phyloP scores from a whole-genome alignment of 2,888 invertebrate genomes.

The Himalopsyche tibetana region DNA sequence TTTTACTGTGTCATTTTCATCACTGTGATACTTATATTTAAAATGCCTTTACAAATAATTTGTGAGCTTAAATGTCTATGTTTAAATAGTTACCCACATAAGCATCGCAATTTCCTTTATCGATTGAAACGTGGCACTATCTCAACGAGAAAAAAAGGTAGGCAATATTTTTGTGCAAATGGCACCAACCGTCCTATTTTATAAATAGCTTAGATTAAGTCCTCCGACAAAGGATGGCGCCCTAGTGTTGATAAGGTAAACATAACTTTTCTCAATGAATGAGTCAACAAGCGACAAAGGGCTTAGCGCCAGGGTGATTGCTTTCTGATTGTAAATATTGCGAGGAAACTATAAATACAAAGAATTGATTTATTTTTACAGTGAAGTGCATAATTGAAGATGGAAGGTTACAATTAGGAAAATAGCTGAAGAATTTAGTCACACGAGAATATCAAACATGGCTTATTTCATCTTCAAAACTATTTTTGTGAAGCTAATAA shows the following conservation, averaged over 20 bases:
- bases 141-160: constrained; percentile 13
- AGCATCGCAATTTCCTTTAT: neutral
- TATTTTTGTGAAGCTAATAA: too few relatives aligned
- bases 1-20: too few relatives aligned
- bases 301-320: constrained; percentile 29
- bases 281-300: constrained; percentile 4
- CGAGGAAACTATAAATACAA: neutral
- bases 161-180: constrained; percentile 13
- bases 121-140: neutral
- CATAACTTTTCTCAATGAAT: constrained; percentile 42
- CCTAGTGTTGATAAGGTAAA: constrained; percentile 56
- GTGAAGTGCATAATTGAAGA: too few relatives aligned
- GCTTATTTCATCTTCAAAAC: too few relatives aligned
- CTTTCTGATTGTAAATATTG: neutral
- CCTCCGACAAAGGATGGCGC: constrained; percentile 44
- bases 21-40: too few relatives aligned
- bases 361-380: neutral
- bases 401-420: too few relatives aligned
- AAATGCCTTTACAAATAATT: neutral
- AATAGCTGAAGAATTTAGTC: too few relatives aligned
- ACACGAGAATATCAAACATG: too few relatives aligned
- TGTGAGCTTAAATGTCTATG: neutral
- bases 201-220: constrained; percentile 59
- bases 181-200: constrained; percentile 41
- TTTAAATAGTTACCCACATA: constrained; percentile 5